Base-by-base conservation (phyloP, 35 echinoderm and acorn worm species). In the Anneissia japonica region DNA sequence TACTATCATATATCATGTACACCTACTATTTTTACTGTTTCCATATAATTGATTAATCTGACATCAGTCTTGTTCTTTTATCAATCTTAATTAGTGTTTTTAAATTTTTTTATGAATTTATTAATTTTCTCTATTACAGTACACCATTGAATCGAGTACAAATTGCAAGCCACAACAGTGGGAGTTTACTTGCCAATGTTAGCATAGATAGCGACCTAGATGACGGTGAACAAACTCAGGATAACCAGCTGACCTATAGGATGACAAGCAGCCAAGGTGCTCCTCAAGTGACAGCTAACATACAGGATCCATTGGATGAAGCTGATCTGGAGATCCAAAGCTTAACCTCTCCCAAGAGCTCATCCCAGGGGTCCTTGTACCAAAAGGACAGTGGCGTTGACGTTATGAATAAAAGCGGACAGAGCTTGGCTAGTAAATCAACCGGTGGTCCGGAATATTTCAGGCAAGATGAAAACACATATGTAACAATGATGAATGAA, bases 161-260 rank as follows among this genome's bases (percentile, higher is more conserved):
- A 64, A 64, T 64, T 23, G 51, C 19, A 16, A 64, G 51, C 51
- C 5, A 87, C 35, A 84, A 88, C 33, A 30, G 87, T 33, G 77
- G 88, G 16, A 90, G 91, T 80, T 91, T 97, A 13, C 88, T 97
- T 0, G 91, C 94, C 21, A 97, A 97, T 77, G 94, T 97, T 29
- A 97, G 94, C 81, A 93, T 97, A 34, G 94, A 97, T 80, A 97
- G 91, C 35, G 87, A 93, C 7, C 33, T 89, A 37, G 77, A 88
- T 29, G 86, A 89, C 12, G 83, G 90, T 56, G 64, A 82, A 16
- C 14, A 75, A 36, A 75, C 77, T 74, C 26, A 82, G 56, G 34
- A 88, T 78, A 89, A 83, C 75, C 86, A 84, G 46, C 72, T 85
- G 38, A 76, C 89, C 30, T 86, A 95, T 41, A 72, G 83, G 34